Base-by-base conservation (phyloP, 2,888 invertebrate species). In the Euplexia lucipara region DNA sequence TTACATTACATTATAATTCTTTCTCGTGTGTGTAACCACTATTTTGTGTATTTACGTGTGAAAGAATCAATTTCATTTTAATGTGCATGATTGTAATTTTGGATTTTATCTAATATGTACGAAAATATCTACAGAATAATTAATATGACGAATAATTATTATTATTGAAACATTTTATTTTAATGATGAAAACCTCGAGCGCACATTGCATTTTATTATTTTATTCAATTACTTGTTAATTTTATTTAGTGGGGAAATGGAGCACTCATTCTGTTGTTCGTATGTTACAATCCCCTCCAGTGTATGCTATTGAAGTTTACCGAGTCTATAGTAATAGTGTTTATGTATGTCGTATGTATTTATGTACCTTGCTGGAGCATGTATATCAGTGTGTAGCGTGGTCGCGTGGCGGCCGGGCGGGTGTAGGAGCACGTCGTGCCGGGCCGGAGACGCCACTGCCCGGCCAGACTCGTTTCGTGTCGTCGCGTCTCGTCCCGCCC, bases 21-120 rank as follows among this genome's bases (percentile, higher is more conserved):
- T 92, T 92, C 86, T 90, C 89, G 90, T 90, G 91, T 92, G 91
- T 93, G 91, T 93, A 91, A 91, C 89, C 89, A 88, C 89, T 89
- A 85, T 88, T 90, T 91, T 91, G 88, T 91, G 91, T 91, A 92
- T 90, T 90, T 90, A 86, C 87, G 90, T 91, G 91, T 93, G 91
- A 90, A 90, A 87, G 90, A 85, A 85, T 90, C 84, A 84, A 87
- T 89, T 92, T 90, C 83, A 88, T 87, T 88, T 88, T 79, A 77
- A 74, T 86, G 81, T 87, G 88, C 85, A 88, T 90, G 86, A 86
- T 88, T 87, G 82, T 83, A 81, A 76, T 83, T 78, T 82, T 78
- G 75, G 70, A 78, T 72, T 68, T 63, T 62, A 62, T 76, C 70
- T 75, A 82, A 78, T 79, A 79, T 65, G 71, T 74, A 72, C 77